Evolutionary conservation across 2,797 vertebrate genomes (phyloP).

Genomic region (Sebastes taczanowskii): DNA sequence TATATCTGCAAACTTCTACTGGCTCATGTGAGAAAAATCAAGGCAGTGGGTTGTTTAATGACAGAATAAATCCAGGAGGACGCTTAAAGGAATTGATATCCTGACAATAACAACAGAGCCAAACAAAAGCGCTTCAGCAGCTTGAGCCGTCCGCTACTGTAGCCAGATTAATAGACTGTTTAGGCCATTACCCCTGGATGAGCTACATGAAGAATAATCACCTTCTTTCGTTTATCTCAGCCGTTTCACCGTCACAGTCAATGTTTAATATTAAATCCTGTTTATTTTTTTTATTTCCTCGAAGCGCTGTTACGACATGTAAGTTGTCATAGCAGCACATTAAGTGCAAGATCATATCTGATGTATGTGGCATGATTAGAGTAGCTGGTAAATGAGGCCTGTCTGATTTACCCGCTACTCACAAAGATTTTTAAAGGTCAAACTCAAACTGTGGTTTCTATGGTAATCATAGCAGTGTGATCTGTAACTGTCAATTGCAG

Average conservation of each 20-base stretch:
- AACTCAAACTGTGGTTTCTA: constrained; percentile 19
- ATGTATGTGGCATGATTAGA: constrained; percentile 13
- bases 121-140: constrained; percentile 39
- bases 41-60: constrained; percentile 65
- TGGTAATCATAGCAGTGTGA: constrained; percentile 19
- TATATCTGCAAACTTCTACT: constrained; percentile 61
- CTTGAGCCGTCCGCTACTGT: constrained; percentile 12
- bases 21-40: constrained; percentile 67
- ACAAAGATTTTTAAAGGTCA: constrained; percentile 50
- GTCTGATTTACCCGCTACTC: constrained; percentile 9
- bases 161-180: constrained; percentile 56
- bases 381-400: constrained; percentile 34
- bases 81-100: constrained; percentile 67
- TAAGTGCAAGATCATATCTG: constrained; percentile 6
- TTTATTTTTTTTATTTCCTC: background rate
- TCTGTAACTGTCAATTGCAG: constrained; percentile 17
- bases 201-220: constrained; percentile 44
- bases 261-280: constrained; percentile 22
- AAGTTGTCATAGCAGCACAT: constrained; percentile 27
- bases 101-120: constrained; percentile 62
- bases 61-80: constrained; percentile 70
- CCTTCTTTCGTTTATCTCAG: constrained; percentile 34
- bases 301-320: background rate
- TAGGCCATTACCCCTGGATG: constrained; percentile 40
- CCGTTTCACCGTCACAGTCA: background rate